phyloP scores from a whole-genome alignment of 2,113 vertebrate species.

The Brachionichthys hirsutus region DNA sequence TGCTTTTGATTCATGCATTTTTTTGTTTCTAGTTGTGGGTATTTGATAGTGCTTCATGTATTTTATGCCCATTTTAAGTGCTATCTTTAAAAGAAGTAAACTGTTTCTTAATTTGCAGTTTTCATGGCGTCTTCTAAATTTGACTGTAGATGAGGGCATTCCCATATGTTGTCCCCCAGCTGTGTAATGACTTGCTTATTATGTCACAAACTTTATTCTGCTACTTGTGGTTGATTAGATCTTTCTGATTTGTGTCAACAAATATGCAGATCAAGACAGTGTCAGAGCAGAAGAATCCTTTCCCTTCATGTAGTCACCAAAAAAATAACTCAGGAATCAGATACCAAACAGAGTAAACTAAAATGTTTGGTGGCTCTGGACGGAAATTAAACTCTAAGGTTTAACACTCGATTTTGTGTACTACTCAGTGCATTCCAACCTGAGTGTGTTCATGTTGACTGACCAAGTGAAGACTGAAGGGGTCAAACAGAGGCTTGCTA shows the following conservation, averaged over 20 bases:
- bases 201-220: conserved; percentile 21
- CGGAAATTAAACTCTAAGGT: too few species aligned
- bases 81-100: background rate
- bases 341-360: background rate
- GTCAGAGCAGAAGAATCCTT: background rate
- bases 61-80: background rate
- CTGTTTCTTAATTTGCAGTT: background rate
- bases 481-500: conserved; percentile 20
- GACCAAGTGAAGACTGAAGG: too few species aligned
- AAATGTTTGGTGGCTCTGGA: background rate
- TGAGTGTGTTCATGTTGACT: too few species aligned
- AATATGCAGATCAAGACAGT: background rate
- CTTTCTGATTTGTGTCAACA: background rate
- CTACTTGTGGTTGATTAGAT: background rate
- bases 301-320: too few species aligned
- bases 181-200: conserved; percentile 3
- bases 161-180: too few species aligned
- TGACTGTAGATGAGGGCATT: too few species aligned
- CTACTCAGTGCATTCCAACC: too few species aligned
- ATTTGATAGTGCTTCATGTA: background rate
- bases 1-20: background rate
- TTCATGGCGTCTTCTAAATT: background rate
- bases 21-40: conserved; percentile 7
- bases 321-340: background rate
- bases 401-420: too few species aligned